phyloP scores from a whole-genome alignment of 2,113 vertebrate genomes.

The Zootoca vivipara region DNA sequence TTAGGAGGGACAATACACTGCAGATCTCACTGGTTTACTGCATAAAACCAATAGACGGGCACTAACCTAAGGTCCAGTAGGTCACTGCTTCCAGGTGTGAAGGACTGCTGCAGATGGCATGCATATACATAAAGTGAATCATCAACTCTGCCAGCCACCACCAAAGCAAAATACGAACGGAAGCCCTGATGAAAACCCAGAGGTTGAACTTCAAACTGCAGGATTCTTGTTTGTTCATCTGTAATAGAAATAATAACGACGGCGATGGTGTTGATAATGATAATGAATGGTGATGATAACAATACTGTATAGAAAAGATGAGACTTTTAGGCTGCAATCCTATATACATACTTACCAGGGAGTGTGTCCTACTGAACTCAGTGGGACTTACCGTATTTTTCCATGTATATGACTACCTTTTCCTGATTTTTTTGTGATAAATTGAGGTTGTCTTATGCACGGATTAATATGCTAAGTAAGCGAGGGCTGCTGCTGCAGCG shows the following conservation, averaged over 20 bases:
- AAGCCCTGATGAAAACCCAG: conserved; percentile 61
- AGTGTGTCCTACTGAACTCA: neutral
- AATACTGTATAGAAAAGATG: neutral
- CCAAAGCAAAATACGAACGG: conserved; percentile 85
- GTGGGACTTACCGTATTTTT: too few relatives aligned
- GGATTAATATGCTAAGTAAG: too few relatives aligned
- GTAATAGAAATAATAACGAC: conserved; percentile 32
- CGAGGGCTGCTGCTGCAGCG: too few relatives aligned
- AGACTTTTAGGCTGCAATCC: neutral
- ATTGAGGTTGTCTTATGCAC: neutral
- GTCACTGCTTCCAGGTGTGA: conserved; percentile 84
- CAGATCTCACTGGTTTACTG: neutral
- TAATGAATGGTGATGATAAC: too few relatives aligned
- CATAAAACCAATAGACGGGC: neutral
- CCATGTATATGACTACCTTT: too few relatives aligned
- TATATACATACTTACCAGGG: neutral
- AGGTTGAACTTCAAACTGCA: conserved; percentile 58
- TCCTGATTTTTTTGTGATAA: too few relatives aligned
- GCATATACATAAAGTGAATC: conserved; percentile 93
- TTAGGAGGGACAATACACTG: neutral
- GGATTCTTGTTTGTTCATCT: conserved; percentile 82
- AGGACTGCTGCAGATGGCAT: conserved; percentile 86
- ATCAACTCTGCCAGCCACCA: conserved; percentile 92
- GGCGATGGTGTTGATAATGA: too few relatives aligned
- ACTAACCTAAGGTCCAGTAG: conserved; percentile 91